Conservation (phyloP, 2,888 invertebrate species). For the Thymelicus sylvestris region DNA sequence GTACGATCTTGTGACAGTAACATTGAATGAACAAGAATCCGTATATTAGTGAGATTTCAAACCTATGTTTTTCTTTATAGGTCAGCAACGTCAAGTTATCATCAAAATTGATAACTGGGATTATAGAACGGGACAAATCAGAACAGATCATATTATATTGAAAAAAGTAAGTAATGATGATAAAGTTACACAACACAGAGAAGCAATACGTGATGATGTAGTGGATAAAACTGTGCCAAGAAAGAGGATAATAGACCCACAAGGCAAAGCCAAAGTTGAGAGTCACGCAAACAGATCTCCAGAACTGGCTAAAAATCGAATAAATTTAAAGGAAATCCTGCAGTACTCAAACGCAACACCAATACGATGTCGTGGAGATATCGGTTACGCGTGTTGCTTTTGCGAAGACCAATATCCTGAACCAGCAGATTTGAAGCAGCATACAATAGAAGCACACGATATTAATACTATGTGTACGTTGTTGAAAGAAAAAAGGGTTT, state of each 20-base stretch:
- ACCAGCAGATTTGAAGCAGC: slow-evolving; percentile 55
- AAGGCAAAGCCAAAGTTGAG: slow-evolving; percentile 12
- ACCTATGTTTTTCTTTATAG: slow-evolving; percentile 39
- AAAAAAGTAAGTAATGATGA: slow-evolving; percentile 16
- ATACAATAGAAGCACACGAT: slow-evolving; percentile 51
- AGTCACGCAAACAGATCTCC: slow-evolving; percentile 11
- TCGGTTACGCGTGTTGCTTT: slow-evolving; percentile 58
- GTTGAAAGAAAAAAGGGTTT: slow-evolving; percentile 53
- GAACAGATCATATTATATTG: slow-evolving; percentile 14
- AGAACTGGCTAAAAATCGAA: slow-evolving; percentile 38
- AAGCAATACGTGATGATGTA: neutral
- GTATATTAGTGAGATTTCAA: slow-evolving; percentile 19
- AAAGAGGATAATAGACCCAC: slow-evolving; percentile 3
- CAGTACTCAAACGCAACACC: slow-evolving; percentile 62
- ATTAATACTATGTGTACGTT: slow-evolving; percentile 49
- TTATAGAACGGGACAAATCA: slow-evolving; percentile 20
- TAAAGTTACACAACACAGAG: neutral
- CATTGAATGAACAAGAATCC: neutral
- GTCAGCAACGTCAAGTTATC: slow-evolving; percentile 40
- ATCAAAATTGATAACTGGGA: slow-evolving; percentile 28
- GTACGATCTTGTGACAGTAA: too few relatives aligned
- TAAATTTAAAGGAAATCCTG: slow-evolving; percentile 54
- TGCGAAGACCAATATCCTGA: slow-evolving; percentile 51
- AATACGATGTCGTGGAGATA: slow-evolving; percentile 53
- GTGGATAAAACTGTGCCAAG: neutral